These are phyloP conservation scores for Cephus pygmeus DNA, from an alignment of 2,888 invertebrate genomes.

Conservation along the genomic window DNA sequence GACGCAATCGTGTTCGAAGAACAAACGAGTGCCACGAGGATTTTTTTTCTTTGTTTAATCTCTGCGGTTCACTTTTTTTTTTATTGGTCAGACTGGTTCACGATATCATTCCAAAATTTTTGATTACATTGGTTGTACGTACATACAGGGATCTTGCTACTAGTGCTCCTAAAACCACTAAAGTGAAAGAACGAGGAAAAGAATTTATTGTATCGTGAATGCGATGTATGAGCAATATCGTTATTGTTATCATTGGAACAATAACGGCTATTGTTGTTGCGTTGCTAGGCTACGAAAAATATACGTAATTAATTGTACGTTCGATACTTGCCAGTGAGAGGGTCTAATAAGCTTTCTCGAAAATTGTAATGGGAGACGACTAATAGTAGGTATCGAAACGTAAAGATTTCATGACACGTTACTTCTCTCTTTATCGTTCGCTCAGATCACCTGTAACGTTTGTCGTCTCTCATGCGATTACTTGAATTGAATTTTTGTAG, in stretches of 20 bases:
- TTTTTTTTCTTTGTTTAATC: background rate
- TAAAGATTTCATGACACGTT: too few species aligned
- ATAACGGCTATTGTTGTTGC: background rate
- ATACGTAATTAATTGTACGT: background rate
- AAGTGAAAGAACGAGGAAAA: background rate
- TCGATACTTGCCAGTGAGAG: background rate
- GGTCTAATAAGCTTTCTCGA: background rate
- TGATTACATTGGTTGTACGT: background rate
- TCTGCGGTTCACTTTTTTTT: background rate
- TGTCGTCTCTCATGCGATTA: background rate
- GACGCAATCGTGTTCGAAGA: constrained; percentile 48
- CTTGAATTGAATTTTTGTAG: background rate
- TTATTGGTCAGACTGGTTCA: background rate
- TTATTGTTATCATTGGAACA: background rate
- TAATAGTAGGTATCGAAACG: background rate
- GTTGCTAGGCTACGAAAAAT: background rate
- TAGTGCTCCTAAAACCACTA: background rate
- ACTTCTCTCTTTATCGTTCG: background rate
- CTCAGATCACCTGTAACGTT: background rate
- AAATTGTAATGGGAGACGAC: background rate
- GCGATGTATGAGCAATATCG: background rate
- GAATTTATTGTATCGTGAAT: background rate
- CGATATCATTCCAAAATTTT: background rate
- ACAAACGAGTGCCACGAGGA: background rate
- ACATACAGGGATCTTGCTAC: background rate